Evolutionary conservation across 2,888 invertebrate genomes (phyloP), one percentile per base, ranked within the genome.

Genomic region (Campoplex nolae): DNA sequence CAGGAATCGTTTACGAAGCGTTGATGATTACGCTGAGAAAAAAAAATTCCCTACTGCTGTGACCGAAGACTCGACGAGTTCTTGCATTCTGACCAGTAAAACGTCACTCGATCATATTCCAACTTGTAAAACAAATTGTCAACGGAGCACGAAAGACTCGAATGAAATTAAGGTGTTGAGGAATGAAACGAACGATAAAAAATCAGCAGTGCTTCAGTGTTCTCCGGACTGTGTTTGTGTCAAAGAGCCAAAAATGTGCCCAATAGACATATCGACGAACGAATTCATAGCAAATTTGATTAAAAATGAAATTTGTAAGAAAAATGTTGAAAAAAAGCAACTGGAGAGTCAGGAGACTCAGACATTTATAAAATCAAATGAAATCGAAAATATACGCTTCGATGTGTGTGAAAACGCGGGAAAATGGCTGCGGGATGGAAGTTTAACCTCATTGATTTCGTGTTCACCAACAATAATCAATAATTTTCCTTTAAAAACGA

Each of bases 371-470:
- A 75, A 62, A 16, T 67, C 23, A n/a, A 16, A 73, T 7, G 58
- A 51, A 65, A 65, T 16, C 16, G 48, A 70, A 13, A 56, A 58
- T 38, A n/a, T 54, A 11, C 65, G 75, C 51, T 51, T 70, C 32
- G 9, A 38, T 18, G 51, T 6, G n/a, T 13, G 45, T 35, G 62
- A 23, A 58, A 51, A 23, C 23, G 28, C 45, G 16, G 65, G 16
- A 54, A 35, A 28, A 13, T 73, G 75, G 32, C 54, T 73, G 7
- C 13, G 18, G 11, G 18, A 58, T 1, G 75, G 3, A 32, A 83
- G 68, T 70, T 58, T 68, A 3, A 79, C 54, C 13, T 85, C 82
- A 0, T 68, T 78, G 45, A 78, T 62, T 38, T 85, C 74, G 42
- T 51, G 65, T 67, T 85, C 76, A 2, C 68, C 79, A 8, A 79